Percentiles rank a stretch among this genome's conserved stretches.
Evolutionary conservation across 2,888 invertebrate species (phyloP).

Genomic region (Drosophila pseudotakahashii): DNA sequence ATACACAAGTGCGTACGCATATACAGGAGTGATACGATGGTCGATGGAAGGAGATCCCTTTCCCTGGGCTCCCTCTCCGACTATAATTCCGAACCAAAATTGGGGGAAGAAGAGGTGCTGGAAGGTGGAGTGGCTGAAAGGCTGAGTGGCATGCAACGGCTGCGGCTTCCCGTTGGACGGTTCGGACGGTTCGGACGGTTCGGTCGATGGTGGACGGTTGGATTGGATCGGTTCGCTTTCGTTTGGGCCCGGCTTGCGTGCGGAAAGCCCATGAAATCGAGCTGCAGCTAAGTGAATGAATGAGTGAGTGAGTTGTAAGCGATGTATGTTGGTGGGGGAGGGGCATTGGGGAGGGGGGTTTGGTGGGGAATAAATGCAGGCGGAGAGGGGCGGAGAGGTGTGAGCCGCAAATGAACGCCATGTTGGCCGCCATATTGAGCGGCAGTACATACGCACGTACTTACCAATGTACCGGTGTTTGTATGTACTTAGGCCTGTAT

Average conservation of each 20-base stretch:
- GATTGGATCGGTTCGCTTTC: conserved; percentile 13
- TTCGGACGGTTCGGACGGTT: conserved; percentile 29
- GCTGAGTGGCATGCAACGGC: conserved; percentile 52
- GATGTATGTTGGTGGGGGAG: conserved; percentile 17
- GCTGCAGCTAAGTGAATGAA: conserved; percentile 61
- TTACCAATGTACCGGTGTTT: conserved; percentile 25
- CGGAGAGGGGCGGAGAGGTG: conserved; percentile 37
- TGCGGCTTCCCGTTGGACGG: conserved; percentile 65
- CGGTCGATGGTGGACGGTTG: neutral
- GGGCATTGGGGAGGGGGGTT: conserved; percentile 7
- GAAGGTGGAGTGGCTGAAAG: neutral
- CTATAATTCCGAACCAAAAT: conserved; percentile 29
- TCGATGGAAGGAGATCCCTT: conserved; percentile 1
- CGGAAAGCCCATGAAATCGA: conserved; percentile 74
- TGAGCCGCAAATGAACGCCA: conserved; percentile 72
- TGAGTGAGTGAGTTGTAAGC: conserved; percentile 49
- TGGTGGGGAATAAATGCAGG: neutral
- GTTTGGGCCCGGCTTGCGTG: conserved; percentile 63
- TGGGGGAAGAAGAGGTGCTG: conserved; percentile 5
- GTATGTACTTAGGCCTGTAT: conserved; percentile 6
- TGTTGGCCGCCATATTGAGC: conserved; percentile 81
- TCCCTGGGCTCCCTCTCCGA: conserved; percentile 18
- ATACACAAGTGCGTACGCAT: conserved; percentile 35
- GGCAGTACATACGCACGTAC: conserved; percentile 43
- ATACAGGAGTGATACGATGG: conserved; percentile 38